Percentiles rank a stretch among this genome's conserved stretches.
Evolutionary conservation across 2,888 invertebrate species (phyloP).

Genomic region (Panopea generosa): DNA sequence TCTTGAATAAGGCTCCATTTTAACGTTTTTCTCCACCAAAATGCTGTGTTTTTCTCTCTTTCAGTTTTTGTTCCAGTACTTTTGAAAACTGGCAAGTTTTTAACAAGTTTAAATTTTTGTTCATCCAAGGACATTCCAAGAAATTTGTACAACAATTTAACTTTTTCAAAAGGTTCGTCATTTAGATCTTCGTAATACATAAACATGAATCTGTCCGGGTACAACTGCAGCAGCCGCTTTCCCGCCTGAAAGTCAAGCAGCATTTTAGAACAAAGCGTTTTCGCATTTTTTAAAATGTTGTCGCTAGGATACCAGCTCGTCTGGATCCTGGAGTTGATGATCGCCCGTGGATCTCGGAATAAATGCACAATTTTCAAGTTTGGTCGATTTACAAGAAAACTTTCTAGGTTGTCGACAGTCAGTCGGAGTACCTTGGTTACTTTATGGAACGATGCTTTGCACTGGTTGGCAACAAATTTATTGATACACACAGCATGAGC

Average conservation of each 20-base stretch:
- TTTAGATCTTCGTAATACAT: conserved; percentile 41
- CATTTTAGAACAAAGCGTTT: too few species aligned
- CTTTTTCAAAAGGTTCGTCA: conserved; percentile 30
- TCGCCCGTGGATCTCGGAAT: conserved; percentile 27
- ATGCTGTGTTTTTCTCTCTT: too few species aligned
- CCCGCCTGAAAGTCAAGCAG: conserved; percentile 26
- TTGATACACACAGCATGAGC: too few species aligned
- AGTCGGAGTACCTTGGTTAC: too few species aligned
- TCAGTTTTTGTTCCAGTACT: neutral
- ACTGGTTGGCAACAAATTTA: too few species aligned
- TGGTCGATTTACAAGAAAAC: neutral
- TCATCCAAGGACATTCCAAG: conserved; percentile 36
- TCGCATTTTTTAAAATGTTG: neutral
- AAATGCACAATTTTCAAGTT: conserved; percentile 28
- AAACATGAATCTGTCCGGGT: conserved; percentile 30
- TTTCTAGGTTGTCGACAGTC: too few species aligned
- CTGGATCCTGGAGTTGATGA: conserved; percentile 37
- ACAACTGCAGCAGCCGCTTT: conserved; percentile 12
- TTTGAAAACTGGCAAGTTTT: conserved; percentile 18
- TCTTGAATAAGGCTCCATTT: too few species aligned
- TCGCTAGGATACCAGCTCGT: conserved; percentile 16
- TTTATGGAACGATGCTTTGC: too few species aligned
- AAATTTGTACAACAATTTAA: conserved; percentile 36
- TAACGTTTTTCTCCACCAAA: too few species aligned
- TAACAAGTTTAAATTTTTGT: conserved; percentile 8